Base-by-base conservation (phyloP, 2,888 invertebrate genomes). In the Cephalotes varians region DNA sequence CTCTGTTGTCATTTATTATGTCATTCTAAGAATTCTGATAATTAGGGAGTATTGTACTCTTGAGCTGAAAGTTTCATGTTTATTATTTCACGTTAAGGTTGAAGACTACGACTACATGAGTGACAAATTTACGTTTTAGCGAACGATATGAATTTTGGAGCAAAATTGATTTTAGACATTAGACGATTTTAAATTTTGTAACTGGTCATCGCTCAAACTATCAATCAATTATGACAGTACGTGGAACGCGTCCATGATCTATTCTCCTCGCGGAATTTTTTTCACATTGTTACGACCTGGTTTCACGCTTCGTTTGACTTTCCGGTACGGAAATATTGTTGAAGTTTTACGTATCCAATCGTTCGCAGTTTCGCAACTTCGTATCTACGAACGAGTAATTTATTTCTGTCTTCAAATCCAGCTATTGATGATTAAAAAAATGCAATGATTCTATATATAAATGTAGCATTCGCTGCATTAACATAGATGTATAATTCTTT, bases 271-370 rank as follows among this genome's bases (percentile, higher is more conserved):
- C 65, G 74, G 65, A 81, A 71, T 73, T 83, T 87, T 86, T 82
- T 88, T 85, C 67, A 73, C 86, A 83, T 85, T 86, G 90, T 90
- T 85, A 90, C 91, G 93, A 92, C 93, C 94, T 91, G 92, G 91
- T 94, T 94, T 91, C 93, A 94, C 93, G 94, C 93, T 93, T 90
- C 92, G 93, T 90, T 94, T 93, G 91, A 90, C 85, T 91, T 94
- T 94, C 94, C 94, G 92, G 92, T 81, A 15, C 76, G 93, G 91
- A 94, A 92, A 90, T 84, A 81, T 91, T 88, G 86, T 89, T 84
- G 82, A 88, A 86, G 86, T 88, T 84, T 81, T 86, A 81, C 81
- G 82, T 82, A 69, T 81, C 62, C 71, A 58, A 72, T 69, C 69
- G 69, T 54, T 67, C 56, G 58, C 58, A 54, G 76, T 85, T 88